Base-by-base conservation (phyloP, 2,888 invertebrate genomes). In the Malacosoma neustria region DNA sequence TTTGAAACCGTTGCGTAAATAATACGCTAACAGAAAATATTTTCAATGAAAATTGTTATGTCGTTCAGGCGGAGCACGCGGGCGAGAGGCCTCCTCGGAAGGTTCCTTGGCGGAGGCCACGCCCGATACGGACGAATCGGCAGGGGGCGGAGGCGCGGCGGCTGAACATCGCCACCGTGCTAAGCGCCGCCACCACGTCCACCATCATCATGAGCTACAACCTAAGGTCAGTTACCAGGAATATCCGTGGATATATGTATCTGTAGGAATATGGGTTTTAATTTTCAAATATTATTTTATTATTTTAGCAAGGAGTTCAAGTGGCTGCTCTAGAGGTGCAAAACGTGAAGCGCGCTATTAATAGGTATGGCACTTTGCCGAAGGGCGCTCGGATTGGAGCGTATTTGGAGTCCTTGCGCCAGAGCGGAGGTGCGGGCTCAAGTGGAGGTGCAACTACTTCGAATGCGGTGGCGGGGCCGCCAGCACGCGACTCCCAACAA, bases 341-440 rank as follows among this genome's bases (percentile, higher is more conserved):
- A 81, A 98, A 98, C 82, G 97, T 98, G 36, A 94, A 96, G 62
- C 91, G 96, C 50, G 97, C 97, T 33, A 96, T 96, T 49, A 97
- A 96, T 76, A 90, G 97, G 14, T 98, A 98, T 71, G 99, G 99
- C 11, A 99, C 99, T 6, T 85, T 99, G 61, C 99, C 99, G 0
- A 99, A 98, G 79, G 97, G 95, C 34, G 97, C 97, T 6, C 89
- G 98, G 48, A 98, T 99, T 55, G 98, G 98, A 15, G 98, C 98
- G 4, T 99, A 96, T 76, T 84, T 99, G 37, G 98, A 98, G 74
- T 97, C 97, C 3, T 87, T 99, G 61, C 90, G 95, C 32, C 94
- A 95, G 64, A 93, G 92, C 62, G 92, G 91, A 34, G 72, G 56
- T 30, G 43, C 46, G 41, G 50, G 45, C 33, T 41, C 55, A 56